These are phyloP conservation scores for Eristalis intricaria DNA, from an alignment of 2,888 invertebrate genomes.

Conservation along the genomic window DNA sequence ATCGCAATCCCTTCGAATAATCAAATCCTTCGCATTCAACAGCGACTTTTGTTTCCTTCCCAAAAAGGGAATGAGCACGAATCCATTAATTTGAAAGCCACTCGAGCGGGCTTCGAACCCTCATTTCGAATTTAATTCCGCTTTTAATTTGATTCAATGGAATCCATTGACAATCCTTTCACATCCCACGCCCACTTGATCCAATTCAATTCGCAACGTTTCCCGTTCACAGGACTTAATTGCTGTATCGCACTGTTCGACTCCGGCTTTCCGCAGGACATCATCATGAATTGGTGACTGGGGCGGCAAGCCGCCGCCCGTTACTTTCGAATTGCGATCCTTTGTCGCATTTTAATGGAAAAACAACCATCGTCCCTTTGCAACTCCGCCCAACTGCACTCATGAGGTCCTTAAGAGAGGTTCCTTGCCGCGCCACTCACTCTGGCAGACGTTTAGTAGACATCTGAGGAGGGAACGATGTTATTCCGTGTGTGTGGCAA, in stretches of 20 bases:
- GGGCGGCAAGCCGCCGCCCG: neutral
- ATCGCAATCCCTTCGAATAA: neutral
- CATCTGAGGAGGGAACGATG: slow-evolving; percentile 42
- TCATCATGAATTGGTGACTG: neutral
- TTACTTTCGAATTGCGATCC: slow-evolving; percentile 25
- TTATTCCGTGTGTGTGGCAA: slow-evolving; percentile 31
- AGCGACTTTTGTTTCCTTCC: neutral
- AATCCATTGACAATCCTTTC: neutral
- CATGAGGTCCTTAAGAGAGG: slow-evolving; percentile 45
- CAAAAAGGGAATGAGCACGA: neutral
- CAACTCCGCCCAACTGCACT: slow-evolving; percentile 26
- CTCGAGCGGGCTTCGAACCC: neutral
- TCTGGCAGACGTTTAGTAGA: slow-evolving; percentile 57
- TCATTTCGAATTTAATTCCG: slow-evolving; percentile 25
- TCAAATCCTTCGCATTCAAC: neutral
- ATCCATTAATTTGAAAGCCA: neutral
- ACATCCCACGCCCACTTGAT: slow-evolving; percentile 48
- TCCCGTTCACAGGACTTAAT: slow-evolving; percentile 46
- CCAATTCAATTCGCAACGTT: slow-evolving; percentile 26
- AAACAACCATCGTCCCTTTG: slow-evolving; percentile 47
- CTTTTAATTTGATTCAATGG: slow-evolving; percentile 33
- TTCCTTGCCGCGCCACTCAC: slow-evolving; percentile 7
- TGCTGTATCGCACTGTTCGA: slow-evolving; percentile 22
- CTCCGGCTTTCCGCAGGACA: neutral
- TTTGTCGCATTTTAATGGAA: slow-evolving; percentile 49